Evolutionary conservation across 2,797 vertebrate genomes (phyloP).

Genomic region (Linurgus olivaceus): DNA sequence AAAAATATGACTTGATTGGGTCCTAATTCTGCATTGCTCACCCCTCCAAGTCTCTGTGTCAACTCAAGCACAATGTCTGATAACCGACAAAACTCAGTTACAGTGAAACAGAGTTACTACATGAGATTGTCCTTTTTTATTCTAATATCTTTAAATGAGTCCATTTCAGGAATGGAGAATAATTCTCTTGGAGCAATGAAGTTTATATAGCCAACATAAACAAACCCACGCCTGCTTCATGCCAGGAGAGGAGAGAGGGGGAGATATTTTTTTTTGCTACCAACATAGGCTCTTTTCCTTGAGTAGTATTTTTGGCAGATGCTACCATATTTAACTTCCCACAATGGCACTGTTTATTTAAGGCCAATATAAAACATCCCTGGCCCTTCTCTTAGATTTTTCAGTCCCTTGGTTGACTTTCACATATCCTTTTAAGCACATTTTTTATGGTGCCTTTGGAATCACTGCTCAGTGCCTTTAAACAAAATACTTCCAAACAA

Average conservation of each 20-base stretch:
- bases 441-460: conserved; percentile 32
- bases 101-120: neutral
- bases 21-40: neutral
- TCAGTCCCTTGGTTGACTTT: conserved; percentile 17
- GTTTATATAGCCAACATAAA: conserved; percentile 62
- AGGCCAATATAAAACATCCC: conserved; percentile 48
- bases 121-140: accelerated
- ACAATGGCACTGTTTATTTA: conserved; percentile 67
- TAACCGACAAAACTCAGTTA: neutral
- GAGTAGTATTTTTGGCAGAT: conserved; percentile 51
- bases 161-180: conserved; percentile 34
- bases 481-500: neutral
- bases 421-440: conserved; percentile 49
- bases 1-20: neutral
- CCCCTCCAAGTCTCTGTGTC: neutral
- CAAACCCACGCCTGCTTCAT: conserved; percentile 27
- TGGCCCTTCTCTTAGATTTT: conserved; percentile 40
- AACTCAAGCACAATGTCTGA: neutral
- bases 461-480: neutral
- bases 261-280: conserved; percentile 43
- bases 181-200: conserved; percentile 23
- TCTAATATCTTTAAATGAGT: conserved; percentile 7
- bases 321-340: conserved; percentile 60
- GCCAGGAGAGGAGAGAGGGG: conserved; percentile 19
- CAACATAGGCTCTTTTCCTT: conserved; percentile 29